phyloP scores from a whole-genome alignment of 2,797 vertebrate genomes.

The Danio tinwini region DNA sequence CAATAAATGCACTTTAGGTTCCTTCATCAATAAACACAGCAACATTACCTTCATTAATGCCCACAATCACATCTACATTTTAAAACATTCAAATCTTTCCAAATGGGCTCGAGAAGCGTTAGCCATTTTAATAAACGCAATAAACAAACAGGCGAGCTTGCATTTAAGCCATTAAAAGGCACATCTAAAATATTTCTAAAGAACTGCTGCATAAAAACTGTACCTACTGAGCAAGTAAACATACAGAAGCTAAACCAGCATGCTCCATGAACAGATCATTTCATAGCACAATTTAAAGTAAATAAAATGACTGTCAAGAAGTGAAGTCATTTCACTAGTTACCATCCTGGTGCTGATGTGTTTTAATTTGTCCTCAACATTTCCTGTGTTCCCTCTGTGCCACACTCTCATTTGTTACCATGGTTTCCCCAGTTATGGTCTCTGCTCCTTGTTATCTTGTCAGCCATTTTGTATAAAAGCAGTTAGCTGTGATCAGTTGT shows the following conservation, averaged over 20 bases:
- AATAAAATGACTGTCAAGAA: not conserved
- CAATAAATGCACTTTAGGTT: slow-evolving; percentile 37
- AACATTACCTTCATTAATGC: slow-evolving; percentile 19
- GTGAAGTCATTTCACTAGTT: not conserved
- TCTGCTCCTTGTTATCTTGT: too few species aligned
- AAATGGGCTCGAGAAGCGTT: not conserved
- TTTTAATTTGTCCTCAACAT: too few species aligned
- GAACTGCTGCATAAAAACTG: not conserved
- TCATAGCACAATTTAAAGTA: not conserved
- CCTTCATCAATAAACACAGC: slow-evolving; percentile 24
- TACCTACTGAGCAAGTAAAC: slow-evolving; percentile 1
- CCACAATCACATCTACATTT: not conserved
- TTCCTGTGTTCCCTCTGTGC: too few species aligned
- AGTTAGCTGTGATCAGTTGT: too few species aligned
- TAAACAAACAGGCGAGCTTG: not conserved
- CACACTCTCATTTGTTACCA: too few species aligned
- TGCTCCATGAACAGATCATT: slow-evolving; percentile 6
- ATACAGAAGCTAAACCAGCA: not conserved
- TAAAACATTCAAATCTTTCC: not conserved
- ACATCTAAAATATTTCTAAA: slow-evolving; percentile 13
- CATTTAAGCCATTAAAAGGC: not conserved
- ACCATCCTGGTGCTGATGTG: not conserved
- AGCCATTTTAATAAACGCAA: not conserved
- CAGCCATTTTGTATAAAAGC: too few species aligned
- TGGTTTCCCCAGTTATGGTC: too few species aligned